phyloP scores from a whole-genome alignment of 1,140 invertebrate genomes.

The Achroia grisella region DNA sequence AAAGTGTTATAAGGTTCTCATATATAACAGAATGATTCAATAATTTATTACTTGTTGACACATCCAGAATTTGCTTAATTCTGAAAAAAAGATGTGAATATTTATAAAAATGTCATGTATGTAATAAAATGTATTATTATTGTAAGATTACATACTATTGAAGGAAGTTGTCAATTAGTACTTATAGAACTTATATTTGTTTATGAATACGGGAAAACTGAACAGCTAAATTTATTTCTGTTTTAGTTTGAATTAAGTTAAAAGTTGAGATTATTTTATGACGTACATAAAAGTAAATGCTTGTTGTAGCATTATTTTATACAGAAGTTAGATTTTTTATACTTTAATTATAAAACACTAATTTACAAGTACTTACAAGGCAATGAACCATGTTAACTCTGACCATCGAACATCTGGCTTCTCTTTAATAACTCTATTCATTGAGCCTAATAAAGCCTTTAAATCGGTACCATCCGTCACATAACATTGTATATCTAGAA shows the following conservation, averaged over 20 bases:
- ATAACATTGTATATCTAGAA: constrained; percentile 56
- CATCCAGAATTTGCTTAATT: constrained; percentile 54
- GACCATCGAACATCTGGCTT: constrained; percentile 50
- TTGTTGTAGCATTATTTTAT: too few relatives aligned
- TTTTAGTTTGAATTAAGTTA: not conserved
- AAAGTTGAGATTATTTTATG: too few relatives aligned
- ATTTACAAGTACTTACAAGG: constrained; percentile 37
- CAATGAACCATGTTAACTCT: constrained; percentile 54
- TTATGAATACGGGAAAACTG: too few relatives aligned
- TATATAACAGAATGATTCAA: constrained; percentile 45
- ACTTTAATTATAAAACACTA: not conserved
- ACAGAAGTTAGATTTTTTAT: too few relatives aligned
- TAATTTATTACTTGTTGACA: constrained; percentile 36
- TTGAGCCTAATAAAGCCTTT: constrained; percentile 35
- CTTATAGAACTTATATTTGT: too few relatives aligned
- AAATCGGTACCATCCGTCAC: constrained; percentile 36
- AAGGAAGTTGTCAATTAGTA: too few relatives aligned
- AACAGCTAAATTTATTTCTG: too few relatives aligned
- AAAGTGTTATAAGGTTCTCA: constrained; percentile 45
- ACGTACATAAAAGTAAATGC: too few relatives aligned
- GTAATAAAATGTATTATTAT: too few relatives aligned
- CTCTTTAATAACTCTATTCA: constrained; percentile 51
- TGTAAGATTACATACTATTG: too few relatives aligned
- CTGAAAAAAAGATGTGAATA: constrained; percentile 46
- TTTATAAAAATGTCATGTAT: too few relatives aligned